These are phyloP conservation scores for Chrysochloris asiatica DNA, from an alignment of 2,113 vertebrate genomes.

Conservation along the genomic window DNA sequence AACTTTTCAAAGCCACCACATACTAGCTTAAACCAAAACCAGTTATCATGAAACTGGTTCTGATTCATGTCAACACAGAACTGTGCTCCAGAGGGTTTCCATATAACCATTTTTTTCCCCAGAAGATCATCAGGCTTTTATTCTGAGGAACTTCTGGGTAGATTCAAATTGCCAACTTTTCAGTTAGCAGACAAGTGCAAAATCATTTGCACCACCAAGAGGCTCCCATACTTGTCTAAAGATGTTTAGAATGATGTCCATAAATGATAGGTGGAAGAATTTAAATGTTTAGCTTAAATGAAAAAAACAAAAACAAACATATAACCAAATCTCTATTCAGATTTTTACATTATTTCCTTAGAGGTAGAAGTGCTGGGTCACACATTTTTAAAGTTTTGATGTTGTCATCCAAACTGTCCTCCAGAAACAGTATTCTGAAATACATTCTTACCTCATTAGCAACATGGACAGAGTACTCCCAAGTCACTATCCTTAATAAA, in stretches of 20 bases:
- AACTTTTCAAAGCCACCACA: too few species aligned
- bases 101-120: neutral
- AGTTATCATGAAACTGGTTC: neutral
- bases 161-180: neutral
- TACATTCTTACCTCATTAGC: rapidly evolving
- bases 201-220: neutral
- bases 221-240: neutral
- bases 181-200: neutral
- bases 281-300: neutral
- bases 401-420: neutral
- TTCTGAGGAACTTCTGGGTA: neutral
- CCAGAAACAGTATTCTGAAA: neutral
- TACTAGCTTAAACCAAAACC: too few species aligned
- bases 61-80: neutral
- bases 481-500: neutral
- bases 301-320: neutral
- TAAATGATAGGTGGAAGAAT: neutral
- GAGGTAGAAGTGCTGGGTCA: too few species aligned
- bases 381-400: too few species aligned
- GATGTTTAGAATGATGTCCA: neutral
- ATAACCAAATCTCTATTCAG: neutral
- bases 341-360: neutral
- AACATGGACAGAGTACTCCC: rapidly evolving
- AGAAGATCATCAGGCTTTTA: neutral
- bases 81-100: neutral